Base-by-base conservation (phyloP, 2,113 vertebrate species). In the Empidonax alnorum region DNA sequence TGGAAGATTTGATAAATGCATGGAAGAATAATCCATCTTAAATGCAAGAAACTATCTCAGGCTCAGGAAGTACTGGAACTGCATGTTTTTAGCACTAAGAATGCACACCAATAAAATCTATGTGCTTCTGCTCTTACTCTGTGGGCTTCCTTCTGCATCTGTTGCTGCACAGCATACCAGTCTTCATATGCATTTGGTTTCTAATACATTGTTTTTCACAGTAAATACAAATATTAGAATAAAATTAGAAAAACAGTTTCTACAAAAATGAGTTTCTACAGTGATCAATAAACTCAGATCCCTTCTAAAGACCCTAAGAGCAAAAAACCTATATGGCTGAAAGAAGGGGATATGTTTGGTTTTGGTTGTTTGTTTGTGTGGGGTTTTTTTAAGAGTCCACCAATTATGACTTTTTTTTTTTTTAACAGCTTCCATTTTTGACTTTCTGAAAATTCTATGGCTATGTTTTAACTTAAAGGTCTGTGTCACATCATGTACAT, bases 1-100 rank as follows among this genome's bases (percentile, higher is more conserved):
- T 73, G 49, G 46, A 46, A 94, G 58, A 73, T 83, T 85, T 96
- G 82, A 90, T 83, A 94, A 90, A 90, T 42, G 31, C 13, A 21
- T 66, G 49, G 67, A 68, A 82, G 33, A 66, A 87, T 49, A 83
- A 74, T 84, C 25, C 18, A 46, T 84, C 42, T 92, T 55, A 59
- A 82, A 82, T 53, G 52, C 8, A 61, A 87, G 28, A 75, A 94
- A 56, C 11, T 66, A 58, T 44, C 44, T 82, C n/a, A 33, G 44
- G 44, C 35, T 87, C 35, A 63, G 33, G n/a, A 72, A 79, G 23
- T 17, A 35, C 13, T 42, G 18, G 30, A 84, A 49, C 14, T 42
- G 10, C 23, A 10, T 28, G 22, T 77, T 94, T 62, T 44, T 52
- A 42, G 14, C 31, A 28, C 69, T 41, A 28, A 89, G 55, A 77